Conservation (phyloP, 2,113 vertebrate genomes). For the Pontoporia blainvillei region DNA sequence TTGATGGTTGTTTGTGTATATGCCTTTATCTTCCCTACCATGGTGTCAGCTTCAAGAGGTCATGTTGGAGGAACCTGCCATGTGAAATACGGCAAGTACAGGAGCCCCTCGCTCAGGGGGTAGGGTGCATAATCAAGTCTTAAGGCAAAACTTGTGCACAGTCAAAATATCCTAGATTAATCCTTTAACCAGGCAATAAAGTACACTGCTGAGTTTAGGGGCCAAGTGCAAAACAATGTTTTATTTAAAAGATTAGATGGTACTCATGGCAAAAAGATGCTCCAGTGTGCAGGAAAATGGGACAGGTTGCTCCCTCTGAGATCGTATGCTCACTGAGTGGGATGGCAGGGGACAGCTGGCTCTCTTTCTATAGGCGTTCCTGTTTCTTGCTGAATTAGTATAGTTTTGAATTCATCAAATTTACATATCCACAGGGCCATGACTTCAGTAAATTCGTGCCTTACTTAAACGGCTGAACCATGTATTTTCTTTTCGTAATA, state of each 20-base stretch:
- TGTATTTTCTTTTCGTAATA: constrained; percentile 55
- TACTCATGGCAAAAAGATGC: background rate
- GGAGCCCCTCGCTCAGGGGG: background rate
- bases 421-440: background rate
- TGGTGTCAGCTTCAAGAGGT: background rate
- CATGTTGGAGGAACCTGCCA: background rate
- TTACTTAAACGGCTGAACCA: background rate
- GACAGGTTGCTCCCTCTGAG: background rate
- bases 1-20: background rate
- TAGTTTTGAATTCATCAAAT: background rate
- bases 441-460: background rate
- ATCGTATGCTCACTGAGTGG: background rate
- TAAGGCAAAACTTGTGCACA: background rate
- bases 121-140: background rate
- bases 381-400: background rate
- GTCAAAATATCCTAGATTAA: background rate
- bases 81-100: background rate
- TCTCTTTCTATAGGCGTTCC: background rate
- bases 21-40: background rate
- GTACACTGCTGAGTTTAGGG: background rate
- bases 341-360: background rate
- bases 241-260: background rate
- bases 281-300: background rate
- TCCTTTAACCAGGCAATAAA: background rate
- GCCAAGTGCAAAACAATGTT: background rate